Conservation (phyloP, 2,888 invertebrate genomes). For the Stenodera caucasica region DNA sequence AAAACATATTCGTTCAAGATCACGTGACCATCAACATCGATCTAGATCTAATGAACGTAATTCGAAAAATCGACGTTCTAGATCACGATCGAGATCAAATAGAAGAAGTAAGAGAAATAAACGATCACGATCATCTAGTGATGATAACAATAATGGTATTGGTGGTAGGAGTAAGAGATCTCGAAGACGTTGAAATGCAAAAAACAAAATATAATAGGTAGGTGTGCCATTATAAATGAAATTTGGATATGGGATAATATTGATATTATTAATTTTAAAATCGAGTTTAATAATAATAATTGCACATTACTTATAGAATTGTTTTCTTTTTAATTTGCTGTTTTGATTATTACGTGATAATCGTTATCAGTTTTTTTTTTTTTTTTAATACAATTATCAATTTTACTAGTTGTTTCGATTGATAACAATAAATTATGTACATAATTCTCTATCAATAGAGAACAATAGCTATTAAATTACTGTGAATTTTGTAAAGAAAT, state of each 20-base stretch:
- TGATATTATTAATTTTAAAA: too few species aligned
- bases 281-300: too few species aligned
- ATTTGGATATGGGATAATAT: too few species aligned
- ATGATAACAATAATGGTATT: conserved; percentile 37
- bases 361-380: too few species aligned
- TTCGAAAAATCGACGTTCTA: conserved; percentile 10
- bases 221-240: neutral
- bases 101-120: too few species aligned
- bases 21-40: conserved; percentile 8
- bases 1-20: too few species aligned
- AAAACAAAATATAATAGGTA: neutral
- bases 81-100: conserved; percentile 29
- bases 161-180: conserved; percentile 46
- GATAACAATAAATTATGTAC: neutral
- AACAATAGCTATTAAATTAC: neutral
- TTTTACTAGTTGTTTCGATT: too few species aligned
- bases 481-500: neutral
- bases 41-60: conserved; percentile 24
- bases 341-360: too few species aligned
- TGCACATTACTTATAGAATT: too few species aligned
- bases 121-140: conserved; percentile 33
- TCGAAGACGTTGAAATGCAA: conserved; percentile 22
- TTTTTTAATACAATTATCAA: too few species aligned
- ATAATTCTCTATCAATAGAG: neutral
- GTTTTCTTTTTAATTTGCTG: too few species aligned